phyloP scores from a whole-genome alignment of 2,888 invertebrate species.

The Machimus atricapillus region DNA sequence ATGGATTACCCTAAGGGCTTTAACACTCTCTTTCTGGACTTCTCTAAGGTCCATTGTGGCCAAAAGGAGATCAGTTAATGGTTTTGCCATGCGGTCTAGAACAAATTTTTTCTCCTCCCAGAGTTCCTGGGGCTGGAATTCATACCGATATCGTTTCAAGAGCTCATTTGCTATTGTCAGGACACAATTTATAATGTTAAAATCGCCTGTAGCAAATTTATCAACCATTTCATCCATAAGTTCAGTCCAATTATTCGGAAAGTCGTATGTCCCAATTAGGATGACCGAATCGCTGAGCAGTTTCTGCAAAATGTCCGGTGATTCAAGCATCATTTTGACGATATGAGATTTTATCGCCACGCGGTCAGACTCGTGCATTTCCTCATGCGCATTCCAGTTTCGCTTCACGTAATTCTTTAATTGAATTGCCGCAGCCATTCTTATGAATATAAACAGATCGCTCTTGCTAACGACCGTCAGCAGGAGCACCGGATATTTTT shows the following conservation, averaged over 20 bases:
- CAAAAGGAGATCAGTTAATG: slow-evolving; percentile 91
- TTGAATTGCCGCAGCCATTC: slow-evolving; percentile 89
- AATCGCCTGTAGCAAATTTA: slow-evolving; percentile 89
- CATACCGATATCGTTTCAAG: slow-evolving; percentile 94
- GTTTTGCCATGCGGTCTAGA: slow-evolving; percentile 89
- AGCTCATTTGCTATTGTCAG: slow-evolving; percentile 95
- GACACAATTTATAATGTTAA: slow-evolving; percentile 93
- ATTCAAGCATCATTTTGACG: slow-evolving; percentile 90
- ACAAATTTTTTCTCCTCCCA: slow-evolving; percentile 99
- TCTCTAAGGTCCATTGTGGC: slow-evolving; percentile 83
- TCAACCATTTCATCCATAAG: slow-evolving; percentile 92
- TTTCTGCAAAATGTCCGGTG: slow-evolving; percentile 88
- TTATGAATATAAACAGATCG: slow-evolving; percentile 79
- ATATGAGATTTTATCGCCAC: slow-evolving; percentile 83
- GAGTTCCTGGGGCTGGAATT: slow-evolving; percentile 92
- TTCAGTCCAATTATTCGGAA: slow-evolving; percentile 95
- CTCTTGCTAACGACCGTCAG: slow-evolving; percentile 86
- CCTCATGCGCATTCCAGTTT: slow-evolving; percentile 83
- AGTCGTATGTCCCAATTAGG: slow-evolving; percentile 95
- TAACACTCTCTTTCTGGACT: slow-evolving; percentile 78
- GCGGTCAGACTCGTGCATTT: slow-evolving; percentile 82
- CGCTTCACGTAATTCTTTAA: slow-evolving; percentile 97
- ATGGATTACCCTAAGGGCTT: slow-evolving; percentile 85
- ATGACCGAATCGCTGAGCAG: slow-evolving; percentile 96
- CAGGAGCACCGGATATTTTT: slow-evolving; percentile 87